These are phyloP conservation scores for Sepioteuthis lessoniana DNA, from an alignment of 2,888 invertebrate species.

Conservation along the genomic window DNA sequence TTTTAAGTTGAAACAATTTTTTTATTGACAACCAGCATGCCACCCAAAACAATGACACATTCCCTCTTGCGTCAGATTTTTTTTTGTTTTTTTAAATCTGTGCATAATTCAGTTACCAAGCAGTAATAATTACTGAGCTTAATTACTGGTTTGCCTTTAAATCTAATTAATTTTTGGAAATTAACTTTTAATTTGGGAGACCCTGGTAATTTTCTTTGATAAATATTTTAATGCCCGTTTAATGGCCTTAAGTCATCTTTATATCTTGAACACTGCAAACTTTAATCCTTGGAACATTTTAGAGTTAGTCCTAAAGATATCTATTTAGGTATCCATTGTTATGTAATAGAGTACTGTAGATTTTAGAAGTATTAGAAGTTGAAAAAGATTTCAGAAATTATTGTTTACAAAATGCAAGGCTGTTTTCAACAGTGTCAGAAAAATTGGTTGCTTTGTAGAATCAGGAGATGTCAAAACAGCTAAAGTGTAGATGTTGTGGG, in stretches of 20 bases:
- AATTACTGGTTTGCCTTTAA: slow-evolving; percentile 3
- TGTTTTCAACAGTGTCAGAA: too few relatives aligned
- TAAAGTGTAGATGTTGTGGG: too few relatives aligned
- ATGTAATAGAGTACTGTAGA: too few relatives aligned
- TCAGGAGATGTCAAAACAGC: too few relatives aligned
- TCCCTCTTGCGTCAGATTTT: neutral
- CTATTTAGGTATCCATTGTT: too few relatives aligned
- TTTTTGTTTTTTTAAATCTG: neutral
- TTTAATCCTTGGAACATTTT: neutral
- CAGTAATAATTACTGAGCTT: slow-evolving; percentile 11
- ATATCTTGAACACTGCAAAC: neutral
- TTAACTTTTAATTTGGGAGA: slow-evolving; percentile 10
- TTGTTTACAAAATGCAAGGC: too few relatives aligned
- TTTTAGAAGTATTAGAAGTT: too few relatives aligned
- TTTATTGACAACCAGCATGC: neutral
- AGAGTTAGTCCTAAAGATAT: too few relatives aligned
- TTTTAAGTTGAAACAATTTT: neutral
- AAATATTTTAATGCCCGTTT: neutral
- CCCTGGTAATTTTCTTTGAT: neutral
- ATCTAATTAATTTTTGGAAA: neutral
- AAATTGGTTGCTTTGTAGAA: too few relatives aligned
- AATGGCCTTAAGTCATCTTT: slow-evolving; percentile 33
- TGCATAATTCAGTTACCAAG: slow-evolving; percentile 3
- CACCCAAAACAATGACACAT: neutral
- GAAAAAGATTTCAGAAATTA: too few relatives aligned